Base-by-base conservation (phyloP, 30 jellyfish, hydroid and myxozoan species). In the Phacellophora camtschatica region DNA sequence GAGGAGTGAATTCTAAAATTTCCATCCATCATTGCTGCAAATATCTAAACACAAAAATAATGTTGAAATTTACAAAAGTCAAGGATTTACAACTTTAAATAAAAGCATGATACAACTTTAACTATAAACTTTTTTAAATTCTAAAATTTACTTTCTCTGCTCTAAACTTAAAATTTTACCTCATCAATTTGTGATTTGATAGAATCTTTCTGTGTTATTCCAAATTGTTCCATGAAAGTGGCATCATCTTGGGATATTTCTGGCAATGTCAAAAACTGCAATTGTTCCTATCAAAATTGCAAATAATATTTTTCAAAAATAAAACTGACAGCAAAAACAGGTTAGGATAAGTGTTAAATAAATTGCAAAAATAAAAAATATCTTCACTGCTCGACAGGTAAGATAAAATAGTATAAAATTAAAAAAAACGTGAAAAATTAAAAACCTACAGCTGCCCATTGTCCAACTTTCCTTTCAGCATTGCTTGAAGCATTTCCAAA, bases 381-480 rank as follows among this genome's bases (percentile, higher is more conserved):
- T 53, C 10, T 53, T 7, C 19, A 6, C 55, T 41, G n/a, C 1
- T 41, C 0, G 56, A 10, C 51, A 39, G 7, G 24, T 46, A 46
- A 46, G 28, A 46, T 0, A 46, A 46, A 0, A 10, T 6, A 46
- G 10, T 2, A 16, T 46, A 9, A 6, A 46, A 0, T 0, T 0
- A 6, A 3, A 1, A 11, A 55, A 19, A 4, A 55, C 0, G 19
- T 55, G 0, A 55, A 55, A 19, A 55, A 28, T 7, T 23, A 16
- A 5, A 23, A 23, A 57, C 88, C 59, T 29, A 76, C 88, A 13
- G 79, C 71, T 12, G 88, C 88, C 88, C 78, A 76, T 29, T 62
- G 71, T 7, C 53, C 49, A 48, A 64, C 81, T 62, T 62, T 78
- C 35, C 55, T 62, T 36, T 61, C 71, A 19, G 59, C 25, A 1